Base-by-base conservation (phyloP, 2,888 invertebrate species). In the Chironomus riparius region DNA sequence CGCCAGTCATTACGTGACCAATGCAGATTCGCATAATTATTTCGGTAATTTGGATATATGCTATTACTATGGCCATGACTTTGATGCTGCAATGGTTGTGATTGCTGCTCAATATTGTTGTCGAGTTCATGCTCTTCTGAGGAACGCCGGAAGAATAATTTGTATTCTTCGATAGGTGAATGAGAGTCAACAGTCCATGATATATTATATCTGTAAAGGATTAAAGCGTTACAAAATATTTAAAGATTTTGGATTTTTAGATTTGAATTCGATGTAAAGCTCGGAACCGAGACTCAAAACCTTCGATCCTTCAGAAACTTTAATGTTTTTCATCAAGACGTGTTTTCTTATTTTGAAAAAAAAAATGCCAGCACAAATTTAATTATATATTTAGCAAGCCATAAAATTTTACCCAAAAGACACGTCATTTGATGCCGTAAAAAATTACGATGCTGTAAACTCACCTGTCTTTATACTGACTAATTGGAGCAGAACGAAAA, bases 141-240 rank as follows among this genome's bases (percentile, higher is more conserved):
- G 79, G 88, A 84, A 82, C 87, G 87, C 80, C 90, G 85, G 83
- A 88, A 90, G 79, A 87, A 86, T 79, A 90, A 82, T 82, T 89
- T 88, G 82, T 89, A 90, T 82, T 90, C 89, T 80, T 89, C 88
- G 77, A 90, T 87, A 75, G 89, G 88, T 78, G 88, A 87, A 81
- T 88, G 87, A 76, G 89, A 89, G 81, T 89, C 88, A 47, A 89
- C 89, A 68, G 87, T 86, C 89, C 90, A 90, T 70, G 88, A 88
- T 79, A 90, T 88, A 81, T 90, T 90, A 83, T 89, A 90, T 80
- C 87, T 88, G 79, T 86, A 86, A 77, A 84, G 82, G 82, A 10
- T 38, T 38, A 5, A n/a, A n/a, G n/a, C n/a, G n/a, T n/a, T n/a
- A n/a, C n/a, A n/a, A n/a, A n/a, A n/a, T n/a, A n/a, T n/a, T n/a